These are phyloP conservation scores for Amphipoea oculea DNA, from an alignment of 2,888 invertebrate genomes.

Conservation along the genomic window DNA sequence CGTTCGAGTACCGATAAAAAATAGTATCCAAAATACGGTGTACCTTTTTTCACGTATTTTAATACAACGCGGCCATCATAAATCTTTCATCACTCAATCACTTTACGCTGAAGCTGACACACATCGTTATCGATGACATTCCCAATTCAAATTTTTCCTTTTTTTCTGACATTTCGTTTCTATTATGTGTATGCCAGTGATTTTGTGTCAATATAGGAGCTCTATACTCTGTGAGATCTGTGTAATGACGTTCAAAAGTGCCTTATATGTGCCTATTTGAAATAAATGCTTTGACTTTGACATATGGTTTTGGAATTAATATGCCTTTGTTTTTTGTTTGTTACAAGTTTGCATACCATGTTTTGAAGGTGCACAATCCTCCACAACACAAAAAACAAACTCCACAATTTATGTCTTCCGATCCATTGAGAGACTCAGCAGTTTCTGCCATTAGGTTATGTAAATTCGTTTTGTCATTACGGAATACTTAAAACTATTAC, in stretches of 20 bases:
- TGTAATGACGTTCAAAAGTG: too few species aligned
- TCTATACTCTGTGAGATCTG: too few species aligned
- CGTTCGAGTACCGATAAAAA: neutral
- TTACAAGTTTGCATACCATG: too few species aligned
- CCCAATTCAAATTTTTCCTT: conserved; percentile 39
- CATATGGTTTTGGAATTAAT: neutral
- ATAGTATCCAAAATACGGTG: neutral
- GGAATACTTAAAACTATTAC: neutral
- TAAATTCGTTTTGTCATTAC: neutral
- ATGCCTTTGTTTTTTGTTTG: neutral
- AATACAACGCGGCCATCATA: conserved; percentile 18
- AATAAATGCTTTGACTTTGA: too few species aligned
- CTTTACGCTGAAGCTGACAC: conserved; percentile 28
- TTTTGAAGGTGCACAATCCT: too few species aligned
- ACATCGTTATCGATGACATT: conserved; percentile 47
- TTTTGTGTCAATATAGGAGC: neutral
- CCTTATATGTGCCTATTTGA: too few species aligned
- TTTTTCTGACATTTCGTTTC: conserved; percentile 28
- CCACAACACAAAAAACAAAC: too few species aligned
- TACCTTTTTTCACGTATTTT: conserved; percentile 8
- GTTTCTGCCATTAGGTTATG: too few species aligned
- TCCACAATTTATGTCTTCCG: neutral
- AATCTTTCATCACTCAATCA: conserved; percentile 48
- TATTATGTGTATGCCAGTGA: conserved; percentile 22
- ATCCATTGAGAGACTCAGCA: neutral